These are phyloP conservation scores for Raillietiella orientalis DNA, from an alignment of 2,888 invertebrate genomes.

Conservation along the genomic window DNA sequence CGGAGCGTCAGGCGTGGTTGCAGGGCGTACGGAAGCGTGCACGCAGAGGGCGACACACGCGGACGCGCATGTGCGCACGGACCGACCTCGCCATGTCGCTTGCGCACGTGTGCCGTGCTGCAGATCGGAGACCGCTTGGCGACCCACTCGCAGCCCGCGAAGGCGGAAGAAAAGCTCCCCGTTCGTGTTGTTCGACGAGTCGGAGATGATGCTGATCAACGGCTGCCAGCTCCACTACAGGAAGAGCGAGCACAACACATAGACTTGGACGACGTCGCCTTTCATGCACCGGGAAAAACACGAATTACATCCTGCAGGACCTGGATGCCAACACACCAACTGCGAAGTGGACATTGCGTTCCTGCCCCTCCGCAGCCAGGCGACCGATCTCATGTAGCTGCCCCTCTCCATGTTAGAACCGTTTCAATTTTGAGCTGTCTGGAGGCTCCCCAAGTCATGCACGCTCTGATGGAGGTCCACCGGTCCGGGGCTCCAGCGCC, in stretches of 20 bases:
- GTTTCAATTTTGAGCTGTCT: conserved; percentile 50
- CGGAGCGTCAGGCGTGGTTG: too few species aligned
- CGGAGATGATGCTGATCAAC: conserved; percentile 49
- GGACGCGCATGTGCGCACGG: too few species aligned
- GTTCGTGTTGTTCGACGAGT: conserved; percentile 40
- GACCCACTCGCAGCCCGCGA: too few species aligned
- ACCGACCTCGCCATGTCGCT: too few species aligned
- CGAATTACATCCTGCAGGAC: conserved; percentile 37
- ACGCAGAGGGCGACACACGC: too few species aligned
- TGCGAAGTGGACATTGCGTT: conserved; percentile 56
- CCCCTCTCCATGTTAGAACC: conserved; percentile 32
- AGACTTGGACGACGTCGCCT: conserved; percentile 47
- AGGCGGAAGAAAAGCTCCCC: too few species aligned
- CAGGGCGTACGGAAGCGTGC: too few species aligned
- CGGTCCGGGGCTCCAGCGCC: conserved; percentile 65
- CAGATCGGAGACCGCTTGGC: too few species aligned
- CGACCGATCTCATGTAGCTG: conserved; percentile 37
- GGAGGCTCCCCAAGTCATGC: conserved; percentile 36
- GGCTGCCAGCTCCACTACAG: conserved; percentile 60
- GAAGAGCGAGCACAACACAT: conserved; percentile 28
- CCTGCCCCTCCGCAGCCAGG: conserved; percentile 44
- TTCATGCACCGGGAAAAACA: conserved; percentile 48
- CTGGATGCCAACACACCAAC: conserved; percentile 35
- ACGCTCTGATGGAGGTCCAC: conserved; percentile 36
- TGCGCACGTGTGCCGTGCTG: too few species aligned